Conservation (phyloP, 2,113 vertebrate species). For the Macquaria ambigua region DNA sequence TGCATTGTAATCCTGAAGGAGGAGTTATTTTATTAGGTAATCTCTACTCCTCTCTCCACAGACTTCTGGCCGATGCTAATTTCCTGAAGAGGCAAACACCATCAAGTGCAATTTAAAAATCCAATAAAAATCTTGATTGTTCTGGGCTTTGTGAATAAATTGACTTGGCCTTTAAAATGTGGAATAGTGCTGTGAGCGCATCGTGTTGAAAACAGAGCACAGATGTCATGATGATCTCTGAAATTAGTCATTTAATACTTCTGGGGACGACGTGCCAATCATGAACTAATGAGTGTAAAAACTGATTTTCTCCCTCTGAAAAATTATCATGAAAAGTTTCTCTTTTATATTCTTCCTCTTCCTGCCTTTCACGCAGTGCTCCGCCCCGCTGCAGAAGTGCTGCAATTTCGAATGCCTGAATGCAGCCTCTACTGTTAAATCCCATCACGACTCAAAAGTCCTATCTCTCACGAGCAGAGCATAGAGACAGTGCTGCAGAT, state of each 20-base stretch:
- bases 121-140: constrained; percentile 62
- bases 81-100: constrained; percentile 49
- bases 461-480: constrained; percentile 41
- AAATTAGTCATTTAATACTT: constrained; percentile 20
- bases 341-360: not conserved
- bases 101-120: constrained; percentile 65
- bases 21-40: constrained; percentile 61
- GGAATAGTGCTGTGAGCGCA: not conserved
- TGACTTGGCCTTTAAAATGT: constrained; percentile 18
- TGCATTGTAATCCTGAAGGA: constrained; percentile 53
- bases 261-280: constrained; percentile 16
- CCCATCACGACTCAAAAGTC: constrained; percentile 12
- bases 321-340: not conserved
- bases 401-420: not conserved
- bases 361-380: not conserved
- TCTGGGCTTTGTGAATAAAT: constrained; percentile 53
- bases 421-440: constrained; percentile 25
- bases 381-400: not conserved
- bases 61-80: constrained; percentile 49
- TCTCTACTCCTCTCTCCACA: constrained; percentile 27
- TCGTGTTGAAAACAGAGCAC: not conserved
- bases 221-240: not conserved
- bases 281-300: constrained; percentile 24
- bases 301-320: not conserved
- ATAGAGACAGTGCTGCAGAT: constrained; percentile 29